Evolutionary conservation across 1,140 invertebrate genomes (phyloP).

Genomic region (Panonychus citri): DNA sequence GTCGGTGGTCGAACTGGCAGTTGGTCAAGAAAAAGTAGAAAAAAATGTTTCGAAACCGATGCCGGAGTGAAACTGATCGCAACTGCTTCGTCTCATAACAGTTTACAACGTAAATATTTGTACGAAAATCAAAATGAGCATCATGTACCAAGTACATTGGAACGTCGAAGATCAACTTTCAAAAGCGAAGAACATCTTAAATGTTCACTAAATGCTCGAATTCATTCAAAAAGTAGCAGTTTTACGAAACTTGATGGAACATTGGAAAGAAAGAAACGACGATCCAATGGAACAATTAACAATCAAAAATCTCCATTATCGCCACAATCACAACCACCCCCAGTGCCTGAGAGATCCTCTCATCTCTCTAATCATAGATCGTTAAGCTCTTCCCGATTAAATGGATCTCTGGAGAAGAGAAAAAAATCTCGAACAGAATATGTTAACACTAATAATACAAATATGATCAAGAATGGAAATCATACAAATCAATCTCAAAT

Average conservation of each 20-base stretch:
- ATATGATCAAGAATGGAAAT: too few species aligned
- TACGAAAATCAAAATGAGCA: not conserved
- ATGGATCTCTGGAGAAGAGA: too few species aligned
- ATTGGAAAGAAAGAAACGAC: conserved; percentile 5
- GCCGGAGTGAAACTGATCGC: not conserved
- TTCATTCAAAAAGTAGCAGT: conserved; percentile 5
- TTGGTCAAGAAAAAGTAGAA: not conserved
- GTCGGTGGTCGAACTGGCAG: too few species aligned
- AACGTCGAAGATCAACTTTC: not conserved
- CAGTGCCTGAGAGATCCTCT: too few species aligned
- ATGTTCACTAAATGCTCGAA: not conserved
- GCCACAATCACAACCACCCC: too few species aligned
- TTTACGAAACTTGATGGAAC: conserved; percentile 7
- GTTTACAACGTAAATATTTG: not conserved
- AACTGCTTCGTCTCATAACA: not conserved
- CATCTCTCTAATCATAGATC: too few species aligned
- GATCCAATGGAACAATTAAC: too few species aligned
- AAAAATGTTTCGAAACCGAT: not conserved
- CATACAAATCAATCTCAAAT: too few species aligned
- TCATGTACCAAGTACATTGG: not conserved
- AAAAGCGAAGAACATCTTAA: not conserved
- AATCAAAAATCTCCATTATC: too few species aligned
- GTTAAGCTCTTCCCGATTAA: too few species aligned
- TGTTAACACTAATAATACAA: too few species aligned
- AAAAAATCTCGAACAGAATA: too few species aligned